A percentile compares a stretch with the other conserved stretches of the same genome.
phyloP scores from a whole-genome alignment of 2,113 vertebrate genomes.

The Mastomys natalensis region DNA sequence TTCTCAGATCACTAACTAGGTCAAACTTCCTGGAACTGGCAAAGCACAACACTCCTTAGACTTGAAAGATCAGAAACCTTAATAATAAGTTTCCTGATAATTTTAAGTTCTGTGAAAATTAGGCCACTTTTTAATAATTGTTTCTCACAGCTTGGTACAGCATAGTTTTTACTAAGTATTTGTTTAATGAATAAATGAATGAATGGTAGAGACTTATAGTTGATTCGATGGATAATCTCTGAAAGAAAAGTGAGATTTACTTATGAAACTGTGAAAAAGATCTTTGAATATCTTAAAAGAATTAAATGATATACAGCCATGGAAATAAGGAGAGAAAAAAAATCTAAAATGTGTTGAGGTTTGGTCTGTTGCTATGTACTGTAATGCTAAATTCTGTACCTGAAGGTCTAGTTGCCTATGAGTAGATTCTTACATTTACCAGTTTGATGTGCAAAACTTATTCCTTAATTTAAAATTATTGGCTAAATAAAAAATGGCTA shows the following conservation, averaged over 20 bases:
- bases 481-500: too few relatives aligned
- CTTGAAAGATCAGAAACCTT: neutral
- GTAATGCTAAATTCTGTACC: too few relatives aligned
- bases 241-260: neutral
- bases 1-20: neutral
- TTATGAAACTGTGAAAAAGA: neutral
- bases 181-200: neutral
- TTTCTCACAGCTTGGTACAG: conserved; percentile 10
- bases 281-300: conserved; percentile 51
- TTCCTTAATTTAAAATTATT: too few relatives aligned
- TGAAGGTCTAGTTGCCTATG: too few relatives aligned
- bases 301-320: conserved; percentile 50
- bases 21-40: neutral
- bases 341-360: neutral
- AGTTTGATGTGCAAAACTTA: too few relatives aligned
- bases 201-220: neutral
- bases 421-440: too few relatives aligned
- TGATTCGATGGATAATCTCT: neutral
- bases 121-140: neutral
- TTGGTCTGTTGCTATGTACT: too few relatives aligned
- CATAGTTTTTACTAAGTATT: neutral
- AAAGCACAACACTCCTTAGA: neutral
- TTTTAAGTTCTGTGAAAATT: neutral
- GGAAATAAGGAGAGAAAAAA: conserved; percentile 17
- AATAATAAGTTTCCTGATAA: neutral